Percentiles rank a stretch among this genome's conserved stretches.
phyloP scores from a whole-genome alignment of 2,113 vertebrate species.

The Osmerus mordax region DNA sequence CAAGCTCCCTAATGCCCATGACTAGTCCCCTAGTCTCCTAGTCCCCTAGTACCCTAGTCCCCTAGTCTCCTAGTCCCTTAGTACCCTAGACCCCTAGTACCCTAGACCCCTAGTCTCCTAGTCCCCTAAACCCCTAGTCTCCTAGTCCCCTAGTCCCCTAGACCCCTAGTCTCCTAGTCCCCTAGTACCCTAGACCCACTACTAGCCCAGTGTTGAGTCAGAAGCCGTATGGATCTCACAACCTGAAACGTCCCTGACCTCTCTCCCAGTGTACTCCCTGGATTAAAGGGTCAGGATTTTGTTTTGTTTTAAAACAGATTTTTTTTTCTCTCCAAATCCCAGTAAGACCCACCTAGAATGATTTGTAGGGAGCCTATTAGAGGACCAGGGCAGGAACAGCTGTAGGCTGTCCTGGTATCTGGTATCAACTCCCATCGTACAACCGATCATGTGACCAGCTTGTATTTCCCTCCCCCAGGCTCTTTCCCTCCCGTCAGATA shows the following conservation, averaged over 20 bases:
- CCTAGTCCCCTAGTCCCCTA: no score
- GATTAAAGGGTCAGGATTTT: not conserved
- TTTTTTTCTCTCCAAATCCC: not conserved
- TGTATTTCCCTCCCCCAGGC: no score
- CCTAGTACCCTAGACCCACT: not conserved
- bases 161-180: not conserved
- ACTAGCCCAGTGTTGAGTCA: not conserved
- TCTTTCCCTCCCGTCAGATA: no score
- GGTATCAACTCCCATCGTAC: no score
- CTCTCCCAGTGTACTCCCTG: not conserved
- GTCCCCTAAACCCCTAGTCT: not conserved
- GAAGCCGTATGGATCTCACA: not conserved
- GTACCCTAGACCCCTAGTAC: not conserved
- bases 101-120: not conserved
- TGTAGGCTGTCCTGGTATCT: no score
- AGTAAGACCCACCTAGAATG: not conserved
- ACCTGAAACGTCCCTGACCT: not conserved
- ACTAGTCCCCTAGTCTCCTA: no score
- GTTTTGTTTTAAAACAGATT: not conserved
- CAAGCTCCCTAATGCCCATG: no score
- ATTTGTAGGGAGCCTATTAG: not conserved
- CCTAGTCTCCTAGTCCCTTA: no score
- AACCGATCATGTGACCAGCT: no score
- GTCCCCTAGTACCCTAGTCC: no score
- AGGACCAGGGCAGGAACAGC: no score